Evolutionary conservation across 2,113 vertebrate genomes (phyloP).

Genomic region (Dicerorhinus sumatrensis): DNA sequence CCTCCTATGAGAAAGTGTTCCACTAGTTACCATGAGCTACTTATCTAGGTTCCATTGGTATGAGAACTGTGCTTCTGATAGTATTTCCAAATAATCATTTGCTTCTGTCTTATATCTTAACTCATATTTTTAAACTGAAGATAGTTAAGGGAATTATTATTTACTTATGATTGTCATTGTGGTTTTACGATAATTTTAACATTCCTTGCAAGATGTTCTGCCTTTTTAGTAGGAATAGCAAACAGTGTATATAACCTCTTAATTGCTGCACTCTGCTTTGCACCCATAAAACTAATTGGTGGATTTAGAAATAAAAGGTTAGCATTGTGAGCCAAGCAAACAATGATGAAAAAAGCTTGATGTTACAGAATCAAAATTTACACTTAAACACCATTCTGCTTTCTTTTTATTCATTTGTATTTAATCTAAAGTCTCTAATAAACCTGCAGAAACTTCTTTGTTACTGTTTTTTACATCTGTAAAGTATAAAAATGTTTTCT

Average conservation of each 20-base stretch:
- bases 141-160: neutral
- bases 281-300: neutral
- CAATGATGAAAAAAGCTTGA: neutral
- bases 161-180: neutral
- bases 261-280: neutral
- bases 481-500: conserved; percentile 23
- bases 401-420: conserved; percentile 15
- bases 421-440: neutral
- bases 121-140: neutral
- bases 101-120: neutral
- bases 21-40: neutral
- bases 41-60: neutral
- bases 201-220: neutral
- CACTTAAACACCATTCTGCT: neutral
- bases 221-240: neutral
- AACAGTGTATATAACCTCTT: neutral
- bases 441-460: neutral
- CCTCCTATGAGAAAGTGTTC: neutral
- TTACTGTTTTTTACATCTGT: neutral
- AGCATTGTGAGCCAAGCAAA: neutral
- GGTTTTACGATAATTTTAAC: conserved; percentile 20
- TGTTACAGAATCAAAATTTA: neutral
- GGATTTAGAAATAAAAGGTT: conserved; percentile 22
- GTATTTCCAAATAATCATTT: neutral
- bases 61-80: neutral